Base-by-base conservation (phyloP, 1,140 invertebrate genomes). In the Scaptomyza pallida region DNA sequence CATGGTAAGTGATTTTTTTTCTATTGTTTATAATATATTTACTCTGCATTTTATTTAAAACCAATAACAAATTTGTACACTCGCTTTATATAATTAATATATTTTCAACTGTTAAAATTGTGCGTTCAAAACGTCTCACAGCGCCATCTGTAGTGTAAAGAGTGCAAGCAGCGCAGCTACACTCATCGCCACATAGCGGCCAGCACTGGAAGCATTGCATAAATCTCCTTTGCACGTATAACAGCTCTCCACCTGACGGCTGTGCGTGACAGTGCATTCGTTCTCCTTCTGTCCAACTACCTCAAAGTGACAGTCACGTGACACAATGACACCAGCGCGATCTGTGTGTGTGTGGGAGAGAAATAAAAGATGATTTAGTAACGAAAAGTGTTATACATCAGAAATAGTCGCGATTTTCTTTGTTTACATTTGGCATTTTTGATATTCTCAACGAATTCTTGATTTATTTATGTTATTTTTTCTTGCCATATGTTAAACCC, bases 211-310 rank as follows among this genome's bases (percentile, higher is more conserved):
- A 5, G 92, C 92, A 55, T 93, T 93, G 86, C 93, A 93, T 2
- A 92, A 89, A 56, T 93, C 93, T 37, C 92, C 92, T 45, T 93
- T 93, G 65, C 93, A 93, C 19, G 92, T 93, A 62, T 90, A 92
- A 40, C 93, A 93, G 37, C 55, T 81, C 5, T 91, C 78, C 47
- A 90, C 82, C 40, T 90, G 71, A 3, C 76, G 79, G 19, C 89
- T 91, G 65, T 91, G 82, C 8, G 79, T 73, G 9, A 90, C 82
- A 5, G 68, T 77, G 67, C 89, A 91, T 8, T 72, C 79, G 60
- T 90, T 83, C 2, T 80, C 56, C 67, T 91, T 89, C 44, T 90
- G 72, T n/a, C 89, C 89, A 35, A 89, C 69, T 12, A 65, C 30
- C 55, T 90, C 86, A 30, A 91, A 91, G 62, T 91, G 89, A 26